Percentiles rank a stretch among this genome's conserved stretches.
These are phyloP conservation scores for Callosobruchus maculatus DNA, from an alignment of 2,888 invertebrate species.

Conservation along the genomic window DNA sequence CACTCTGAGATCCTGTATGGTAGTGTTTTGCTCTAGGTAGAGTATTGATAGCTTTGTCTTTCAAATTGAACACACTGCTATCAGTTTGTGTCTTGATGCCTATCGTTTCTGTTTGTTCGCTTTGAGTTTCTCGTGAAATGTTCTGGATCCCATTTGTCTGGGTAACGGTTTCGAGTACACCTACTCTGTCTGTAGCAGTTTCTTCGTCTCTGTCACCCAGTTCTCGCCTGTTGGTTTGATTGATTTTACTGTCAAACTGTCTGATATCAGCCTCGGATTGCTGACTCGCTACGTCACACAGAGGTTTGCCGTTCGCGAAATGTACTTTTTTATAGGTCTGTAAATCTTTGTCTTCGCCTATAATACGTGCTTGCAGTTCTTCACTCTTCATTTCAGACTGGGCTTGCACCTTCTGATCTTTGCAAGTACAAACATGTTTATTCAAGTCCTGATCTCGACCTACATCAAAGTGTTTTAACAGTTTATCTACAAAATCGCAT, in stretches of 20 bases:
- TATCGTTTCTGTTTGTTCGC: background rate
- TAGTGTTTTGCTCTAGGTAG: background rate
- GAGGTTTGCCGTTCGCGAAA: background rate
- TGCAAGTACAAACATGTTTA: background rate
- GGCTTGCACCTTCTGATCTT: background rate
- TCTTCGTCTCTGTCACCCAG: background rate
- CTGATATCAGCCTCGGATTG: background rate
- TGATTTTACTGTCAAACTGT: background rate
- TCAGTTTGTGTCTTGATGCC: background rate
- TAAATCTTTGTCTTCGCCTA: conserved; percentile 3
- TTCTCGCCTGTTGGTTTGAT: background rate
- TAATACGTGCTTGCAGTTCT: conserved; percentile 1
- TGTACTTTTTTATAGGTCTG: conserved; percentile 9
- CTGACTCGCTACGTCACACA: conserved; percentile 1
- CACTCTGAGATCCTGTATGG: background rate
- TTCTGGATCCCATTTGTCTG: background rate
- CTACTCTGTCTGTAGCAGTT: background rate
- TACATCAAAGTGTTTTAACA: conserved; percentile 19
- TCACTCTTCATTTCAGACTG: background rate
- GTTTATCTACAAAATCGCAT: conserved; percentile 26
- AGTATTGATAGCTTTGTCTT: background rate
- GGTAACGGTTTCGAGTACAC: background rate
- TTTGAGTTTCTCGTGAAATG: background rate
- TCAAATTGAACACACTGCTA: background rate
- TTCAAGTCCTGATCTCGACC: background rate